Conservation (phyloP, 1,140 invertebrate genomes). For the Episyrphus balteatus region DNA sequence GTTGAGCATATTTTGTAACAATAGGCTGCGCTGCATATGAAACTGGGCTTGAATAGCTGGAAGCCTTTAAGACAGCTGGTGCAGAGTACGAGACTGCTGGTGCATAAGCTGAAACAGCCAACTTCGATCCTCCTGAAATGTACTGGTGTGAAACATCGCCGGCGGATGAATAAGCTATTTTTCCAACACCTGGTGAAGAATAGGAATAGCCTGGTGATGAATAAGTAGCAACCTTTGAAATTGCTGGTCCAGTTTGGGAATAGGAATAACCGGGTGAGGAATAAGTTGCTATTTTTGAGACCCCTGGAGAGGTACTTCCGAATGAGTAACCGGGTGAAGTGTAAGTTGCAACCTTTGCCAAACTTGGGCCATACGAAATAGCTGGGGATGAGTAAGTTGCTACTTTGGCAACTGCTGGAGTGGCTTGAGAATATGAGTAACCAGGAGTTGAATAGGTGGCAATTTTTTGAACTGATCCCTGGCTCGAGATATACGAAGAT, state of each 20-base stretch:
- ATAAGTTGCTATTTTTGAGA: slow-evolving; percentile 21
- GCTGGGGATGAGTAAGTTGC: slow-evolving; percentile 17
- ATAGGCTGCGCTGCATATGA: slow-evolving; percentile 9
- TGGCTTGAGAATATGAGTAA: slow-evolving; percentile 17
- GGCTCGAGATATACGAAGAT: background rate
- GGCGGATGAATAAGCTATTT: slow-evolving; percentile 15
- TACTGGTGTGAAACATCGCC: background rate
- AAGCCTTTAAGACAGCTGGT: background rate
- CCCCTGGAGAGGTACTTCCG: slow-evolving; percentile 12
- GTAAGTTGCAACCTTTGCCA: background rate
- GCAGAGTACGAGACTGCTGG: slow-evolving; percentile 2
- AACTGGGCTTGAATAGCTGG: background rate
- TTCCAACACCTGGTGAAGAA: slow-evolving; percentile 9
- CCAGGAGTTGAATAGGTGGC: slow-evolving; percentile 21
- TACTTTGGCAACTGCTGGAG: slow-evolving; percentile 18
- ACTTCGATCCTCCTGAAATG: no score
- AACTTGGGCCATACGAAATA: background rate
- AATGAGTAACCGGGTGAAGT: slow-evolving; percentile 8
- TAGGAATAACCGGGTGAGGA: slow-evolving; percentile 20
- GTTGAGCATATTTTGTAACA: slow-evolving; percentile 1
- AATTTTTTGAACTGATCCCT: slow-evolving; percentile 9
- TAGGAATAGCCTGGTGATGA: slow-evolving; percentile 19
- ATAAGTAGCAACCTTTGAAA: slow-evolving; percentile 26
- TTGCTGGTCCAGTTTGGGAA: slow-evolving; percentile 23
- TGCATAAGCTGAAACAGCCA: background rate